phyloP scores from a whole-genome alignment of 2,797 vertebrate genomes.

The Steatocranus sp. region DNA sequence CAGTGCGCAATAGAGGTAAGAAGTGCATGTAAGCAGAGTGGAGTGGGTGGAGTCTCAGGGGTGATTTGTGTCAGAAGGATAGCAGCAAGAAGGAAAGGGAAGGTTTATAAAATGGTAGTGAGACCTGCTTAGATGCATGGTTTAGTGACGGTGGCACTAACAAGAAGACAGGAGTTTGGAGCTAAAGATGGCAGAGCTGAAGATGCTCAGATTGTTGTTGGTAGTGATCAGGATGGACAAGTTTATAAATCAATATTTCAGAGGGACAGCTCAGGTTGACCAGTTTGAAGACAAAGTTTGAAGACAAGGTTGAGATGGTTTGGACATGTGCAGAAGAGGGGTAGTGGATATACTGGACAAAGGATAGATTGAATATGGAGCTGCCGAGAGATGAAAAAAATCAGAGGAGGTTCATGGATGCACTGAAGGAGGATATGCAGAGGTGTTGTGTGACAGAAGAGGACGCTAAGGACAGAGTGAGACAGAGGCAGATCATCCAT shows the following conservation, averaged over 20 bases:
- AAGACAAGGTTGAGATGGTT: neutral
- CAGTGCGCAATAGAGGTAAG: neutral
- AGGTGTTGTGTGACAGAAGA: neutral
- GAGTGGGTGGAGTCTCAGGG: neutral
- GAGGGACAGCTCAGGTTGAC: neutral
- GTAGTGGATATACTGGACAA: neutral
- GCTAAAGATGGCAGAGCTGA: neutral
- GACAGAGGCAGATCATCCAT: neutral
- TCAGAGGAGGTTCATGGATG: neutral
- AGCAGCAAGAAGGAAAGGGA: neutral
- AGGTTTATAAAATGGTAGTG: neutral
- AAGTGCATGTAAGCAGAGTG: neutral
- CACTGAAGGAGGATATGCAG: neutral
- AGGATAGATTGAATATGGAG: neutral
- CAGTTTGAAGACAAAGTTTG: neutral
- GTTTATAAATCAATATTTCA: neutral
- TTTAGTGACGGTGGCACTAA: neutral
- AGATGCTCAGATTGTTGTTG: neutral
- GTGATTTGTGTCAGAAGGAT: neutral
- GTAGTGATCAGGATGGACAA: neutral
- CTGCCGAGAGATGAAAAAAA: rapidly evolving
- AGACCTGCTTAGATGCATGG: neutral
- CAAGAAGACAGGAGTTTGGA: neutral
- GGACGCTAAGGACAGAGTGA: neutral
- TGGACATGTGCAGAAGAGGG: neutral